Conservation (phyloP, 2,113 vertebrate genomes). For the Catharus bicknelli region DNA sequence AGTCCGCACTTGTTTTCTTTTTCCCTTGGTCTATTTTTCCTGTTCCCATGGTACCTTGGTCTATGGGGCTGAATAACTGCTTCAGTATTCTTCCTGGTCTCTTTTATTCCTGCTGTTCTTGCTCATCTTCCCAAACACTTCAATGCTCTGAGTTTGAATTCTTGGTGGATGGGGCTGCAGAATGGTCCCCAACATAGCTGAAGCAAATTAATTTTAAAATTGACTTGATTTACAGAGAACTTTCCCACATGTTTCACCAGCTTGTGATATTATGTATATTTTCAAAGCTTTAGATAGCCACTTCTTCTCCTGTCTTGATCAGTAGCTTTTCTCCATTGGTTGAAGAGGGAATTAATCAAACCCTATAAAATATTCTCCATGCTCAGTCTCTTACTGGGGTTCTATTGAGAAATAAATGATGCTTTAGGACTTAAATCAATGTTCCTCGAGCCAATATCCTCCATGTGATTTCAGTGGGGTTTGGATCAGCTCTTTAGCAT, state of each 20-base stretch:
- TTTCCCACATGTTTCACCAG: not conserved
- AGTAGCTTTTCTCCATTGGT: not conserved
- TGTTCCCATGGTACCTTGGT: not conserved
- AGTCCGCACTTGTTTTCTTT: not conserved
- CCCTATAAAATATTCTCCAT: not conserved
- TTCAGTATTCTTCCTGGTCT: not conserved
- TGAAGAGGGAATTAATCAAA: slow-evolving; percentile 27
- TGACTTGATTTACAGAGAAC: not conserved
- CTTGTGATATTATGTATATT: not conserved
- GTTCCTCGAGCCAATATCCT: slow-evolving; percentile 2
- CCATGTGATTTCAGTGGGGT: not conserved
- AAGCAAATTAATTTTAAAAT: not conserved
- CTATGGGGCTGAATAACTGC: not conserved
- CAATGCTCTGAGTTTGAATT: not conserved
- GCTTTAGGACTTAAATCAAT: slow-evolving; percentile 41
- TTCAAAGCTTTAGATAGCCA: not conserved
- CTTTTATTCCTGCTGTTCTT: not conserved
- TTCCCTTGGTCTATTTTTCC: not conserved
- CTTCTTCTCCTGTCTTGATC: not conserved
- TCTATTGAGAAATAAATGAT: slow-evolving; percentile 43
- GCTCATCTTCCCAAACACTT: not conserved
- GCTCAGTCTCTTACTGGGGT: slow-evolving; percentile 1
- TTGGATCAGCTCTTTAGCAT: slow-evolving; percentile 13
- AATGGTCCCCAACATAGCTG: not conserved
- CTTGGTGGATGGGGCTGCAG: not conserved